Evolutionary conservation across 2,888 invertebrate genomes (phyloP).

Genomic region (Dexiosoma caninum): DNA sequence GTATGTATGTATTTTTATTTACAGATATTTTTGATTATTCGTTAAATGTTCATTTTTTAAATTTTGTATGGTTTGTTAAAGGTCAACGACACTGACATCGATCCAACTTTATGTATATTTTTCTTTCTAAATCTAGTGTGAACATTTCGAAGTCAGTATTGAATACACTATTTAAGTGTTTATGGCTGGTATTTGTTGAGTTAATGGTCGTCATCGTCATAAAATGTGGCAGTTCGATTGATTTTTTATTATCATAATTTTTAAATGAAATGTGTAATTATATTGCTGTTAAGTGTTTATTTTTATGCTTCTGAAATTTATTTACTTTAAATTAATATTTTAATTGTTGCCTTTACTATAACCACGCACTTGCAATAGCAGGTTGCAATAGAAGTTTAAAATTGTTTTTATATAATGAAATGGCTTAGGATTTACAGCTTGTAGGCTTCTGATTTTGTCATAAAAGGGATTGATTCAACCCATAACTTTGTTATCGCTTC

Average conservation of each 20-base stretch:
- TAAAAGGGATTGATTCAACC: no score
- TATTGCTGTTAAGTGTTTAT: slow-evolving; percentile 38
- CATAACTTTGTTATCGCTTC: no score
- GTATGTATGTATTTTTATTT: slow-evolving; percentile 8
- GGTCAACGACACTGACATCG: slow-evolving; percentile 48
- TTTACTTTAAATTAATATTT: slow-evolving; percentile 18
- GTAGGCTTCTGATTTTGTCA: no score
- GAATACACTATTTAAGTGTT: slow-evolving; percentile 6
- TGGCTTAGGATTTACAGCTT: no score
- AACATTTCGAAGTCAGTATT: not conserved
- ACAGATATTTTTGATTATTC: slow-evolving; percentile 27
- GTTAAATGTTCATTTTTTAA: slow-evolving; percentile 22
- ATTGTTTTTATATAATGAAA: no score
- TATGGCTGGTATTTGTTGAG: slow-evolving; percentile 15
- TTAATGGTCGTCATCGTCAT: slow-evolving; percentile 26
- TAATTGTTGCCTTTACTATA: not conserved
- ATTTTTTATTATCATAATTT: slow-evolving; percentile 39
- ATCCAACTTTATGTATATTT: not conserved
- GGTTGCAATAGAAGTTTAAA: not conserved
- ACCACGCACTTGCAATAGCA: not conserved
- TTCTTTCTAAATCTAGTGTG: slow-evolving; percentile 13
- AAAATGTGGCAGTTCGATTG: slow-evolving; percentile 57
- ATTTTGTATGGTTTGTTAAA: slow-evolving; percentile 31
- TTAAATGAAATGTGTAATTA: slow-evolving; percentile 45
- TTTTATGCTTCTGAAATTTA: slow-evolving; percentile 29